phyloP scores from a whole-genome alignment of 2,797 vertebrate genomes.

The Podargus strigoides region DNA sequence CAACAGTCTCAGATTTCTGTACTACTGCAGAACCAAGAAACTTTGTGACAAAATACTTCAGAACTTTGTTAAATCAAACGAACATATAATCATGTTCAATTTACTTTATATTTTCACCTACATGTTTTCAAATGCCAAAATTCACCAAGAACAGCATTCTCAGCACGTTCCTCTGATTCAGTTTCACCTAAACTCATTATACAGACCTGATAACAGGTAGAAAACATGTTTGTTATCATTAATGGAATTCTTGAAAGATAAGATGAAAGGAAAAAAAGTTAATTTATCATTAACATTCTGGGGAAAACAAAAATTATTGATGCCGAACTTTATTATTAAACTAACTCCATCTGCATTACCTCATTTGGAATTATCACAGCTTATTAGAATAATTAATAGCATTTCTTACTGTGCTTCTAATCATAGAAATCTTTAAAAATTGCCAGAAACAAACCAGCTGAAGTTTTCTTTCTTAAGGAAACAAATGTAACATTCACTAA shows the following conservation, averaged over 20 bases:
- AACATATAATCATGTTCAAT: neutral
- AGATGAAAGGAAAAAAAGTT: neutral
- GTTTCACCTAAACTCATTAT: neutral
- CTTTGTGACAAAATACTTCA: neutral
- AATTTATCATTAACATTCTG: neutral
- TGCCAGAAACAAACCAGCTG: neutral
- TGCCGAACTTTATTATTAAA: neutral
- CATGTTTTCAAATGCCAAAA: neutral
- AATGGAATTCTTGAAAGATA: neutral
- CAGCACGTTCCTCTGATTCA: neutral
- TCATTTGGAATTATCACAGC: neutral
- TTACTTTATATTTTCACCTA: neutral
- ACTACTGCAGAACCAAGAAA: neutral
- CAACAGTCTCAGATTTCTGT: neutral
- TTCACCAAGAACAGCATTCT: neutral
- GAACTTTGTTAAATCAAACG: neutral
- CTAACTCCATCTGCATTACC: neutral
- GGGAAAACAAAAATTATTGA: neutral
- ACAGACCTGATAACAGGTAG: neutral
- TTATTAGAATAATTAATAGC: neutral
- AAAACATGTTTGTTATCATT: neutral
- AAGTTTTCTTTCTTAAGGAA: neutral
- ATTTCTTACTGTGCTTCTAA: neutral
- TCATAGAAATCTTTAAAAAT: neutral
- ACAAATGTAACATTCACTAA: neutral